A percentile compares a stretch with the other conserved stretches of the same genome.
Conservation (phyloP, 2,113 vertebrate species). For the Ctenomys sociabilis region DNA sequence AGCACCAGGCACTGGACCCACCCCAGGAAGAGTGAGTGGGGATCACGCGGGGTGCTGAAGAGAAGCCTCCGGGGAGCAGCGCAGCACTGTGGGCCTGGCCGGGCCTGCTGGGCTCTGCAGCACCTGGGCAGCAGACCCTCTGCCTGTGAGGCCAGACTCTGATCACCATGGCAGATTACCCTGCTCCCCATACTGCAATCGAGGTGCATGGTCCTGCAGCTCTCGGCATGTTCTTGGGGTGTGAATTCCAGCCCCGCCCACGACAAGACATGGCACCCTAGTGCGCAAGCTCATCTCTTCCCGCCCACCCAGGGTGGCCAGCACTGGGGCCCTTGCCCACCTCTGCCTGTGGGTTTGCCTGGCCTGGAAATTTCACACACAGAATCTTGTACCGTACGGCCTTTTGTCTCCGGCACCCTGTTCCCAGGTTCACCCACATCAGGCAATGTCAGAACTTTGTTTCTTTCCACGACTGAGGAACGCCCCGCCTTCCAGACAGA, state of each 20-base stretch:
- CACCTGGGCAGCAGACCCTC: neutral
- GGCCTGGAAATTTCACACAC: neutral
- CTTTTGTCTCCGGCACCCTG: neutral
- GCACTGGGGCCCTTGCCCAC: neutral
- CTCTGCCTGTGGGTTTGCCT: neutral
- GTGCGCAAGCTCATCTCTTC: neutral
- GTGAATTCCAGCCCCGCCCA: neutral
- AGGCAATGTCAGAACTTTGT: neutral
- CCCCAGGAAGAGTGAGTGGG: neutral
- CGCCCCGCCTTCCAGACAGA: neutral
- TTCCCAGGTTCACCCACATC: neutral
- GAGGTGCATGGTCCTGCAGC: neutral
- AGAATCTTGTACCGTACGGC: fast-evolving
- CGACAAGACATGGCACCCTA: neutral
- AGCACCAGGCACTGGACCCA: neutral
- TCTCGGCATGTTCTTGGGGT: neutral
- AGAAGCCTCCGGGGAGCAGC: neutral
- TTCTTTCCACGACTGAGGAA: neutral
- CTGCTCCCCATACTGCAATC: neutral
- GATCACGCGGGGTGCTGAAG: no score
- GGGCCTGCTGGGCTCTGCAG: neutral
- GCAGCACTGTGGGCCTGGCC: neutral
- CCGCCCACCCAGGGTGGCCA: neutral
- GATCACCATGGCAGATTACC: neutral
- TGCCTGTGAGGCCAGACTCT: neutral